Percentiles rank a stretch among this genome's conserved stretches.
Conservation (phyloP, 2,888 invertebrate species). For the Scaptomyza flava region DNA sequence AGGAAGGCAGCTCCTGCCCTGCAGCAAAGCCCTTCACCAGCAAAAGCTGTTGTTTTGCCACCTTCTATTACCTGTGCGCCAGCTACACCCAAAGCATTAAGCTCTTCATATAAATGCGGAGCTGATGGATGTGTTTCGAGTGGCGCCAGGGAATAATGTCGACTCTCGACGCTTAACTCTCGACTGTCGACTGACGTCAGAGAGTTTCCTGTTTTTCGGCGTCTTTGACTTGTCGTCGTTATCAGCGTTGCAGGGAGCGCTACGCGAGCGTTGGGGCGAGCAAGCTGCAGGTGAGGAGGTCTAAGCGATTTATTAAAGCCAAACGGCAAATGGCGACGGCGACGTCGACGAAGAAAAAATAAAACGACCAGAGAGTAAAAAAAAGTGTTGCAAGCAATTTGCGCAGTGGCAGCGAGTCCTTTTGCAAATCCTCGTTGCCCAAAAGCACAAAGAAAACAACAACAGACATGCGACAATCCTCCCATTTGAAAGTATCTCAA, state of each 20-base stretch:
- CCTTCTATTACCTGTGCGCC: constrained; percentile 7
- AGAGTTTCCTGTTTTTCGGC: constrained; percentile 70
- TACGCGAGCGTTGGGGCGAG: not conserved
- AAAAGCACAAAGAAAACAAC: constrained; percentile 34
- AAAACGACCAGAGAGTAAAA: constrained; percentile 3
- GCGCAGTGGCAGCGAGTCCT: constrained; percentile 60
- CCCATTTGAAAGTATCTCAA: too few species aligned
- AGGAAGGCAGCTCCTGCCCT: constrained; percentile 25
- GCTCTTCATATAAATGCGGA: constrained; percentile 64
- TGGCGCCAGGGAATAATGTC: constrained; percentile 57
- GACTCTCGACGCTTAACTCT: constrained; percentile 35
- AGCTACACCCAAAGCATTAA: constrained; percentile 37
- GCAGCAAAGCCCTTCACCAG: not conserved
- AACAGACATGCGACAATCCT: constrained; percentile 12
- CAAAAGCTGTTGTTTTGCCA: not conserved
- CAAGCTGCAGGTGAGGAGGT: constrained; percentile 11
- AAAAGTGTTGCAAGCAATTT: constrained; percentile 78
- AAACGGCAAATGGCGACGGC: constrained; percentile 51
- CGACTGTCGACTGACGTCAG: constrained; percentile 33
- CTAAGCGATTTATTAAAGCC: constrained; percentile 76
- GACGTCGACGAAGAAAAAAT: constrained; percentile 12
- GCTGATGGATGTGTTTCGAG: constrained; percentile 75
- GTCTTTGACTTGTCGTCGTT: constrained; percentile 64
- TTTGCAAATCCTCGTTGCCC: constrained; percentile 47
- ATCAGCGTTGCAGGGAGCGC: constrained; percentile 29